A percentile compares a stretch with the other conserved stretches of the same genome.
These are phyloP conservation scores for Smutsia temminckii DNA, from an alignment of 2,797 vertebrate species.

Conservation along the genomic window DNA sequence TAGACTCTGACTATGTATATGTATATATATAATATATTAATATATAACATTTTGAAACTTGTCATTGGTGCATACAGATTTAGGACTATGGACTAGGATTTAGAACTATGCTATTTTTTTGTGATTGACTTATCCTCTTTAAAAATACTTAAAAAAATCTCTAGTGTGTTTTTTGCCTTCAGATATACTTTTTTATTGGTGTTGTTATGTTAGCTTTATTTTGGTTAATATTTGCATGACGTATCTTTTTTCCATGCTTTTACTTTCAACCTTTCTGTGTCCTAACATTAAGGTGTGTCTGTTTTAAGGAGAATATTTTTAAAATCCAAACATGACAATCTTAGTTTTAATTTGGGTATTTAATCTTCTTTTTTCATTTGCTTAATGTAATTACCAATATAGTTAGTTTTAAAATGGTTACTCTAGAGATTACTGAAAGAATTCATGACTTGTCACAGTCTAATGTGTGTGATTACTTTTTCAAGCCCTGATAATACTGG, in stretches of 20 bases:
- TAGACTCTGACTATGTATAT: neutral
- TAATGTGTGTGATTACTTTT: neutral
- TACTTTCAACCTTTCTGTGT: neutral
- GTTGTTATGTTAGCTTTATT: neutral
- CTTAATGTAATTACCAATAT: neutral
- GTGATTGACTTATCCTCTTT: neutral
- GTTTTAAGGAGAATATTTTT: neutral
- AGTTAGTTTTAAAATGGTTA: neutral
- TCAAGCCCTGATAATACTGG: neutral
- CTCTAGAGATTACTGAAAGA: neutral
- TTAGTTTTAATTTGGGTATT: conserved; percentile 17
- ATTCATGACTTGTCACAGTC: neutral
- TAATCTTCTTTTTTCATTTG: neutral
- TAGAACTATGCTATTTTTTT: neutral
- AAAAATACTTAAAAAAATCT: neutral
- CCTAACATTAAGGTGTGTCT: neutral
- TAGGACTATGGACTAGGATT: neutral
- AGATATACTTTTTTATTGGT: neutral
- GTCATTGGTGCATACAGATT: neutral
- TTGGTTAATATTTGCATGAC: conserved; percentile 10
- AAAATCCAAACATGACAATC: neutral
- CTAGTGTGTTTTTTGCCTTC: neutral
- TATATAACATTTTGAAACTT: neutral
- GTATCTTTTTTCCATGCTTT: neutral
- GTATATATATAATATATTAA: too few species aligned